Percentiles rank a stretch among this genome's conserved stretches.
Conservation (phyloP, 2,888 invertebrate genomes). For the Papilio elwesi region DNA sequence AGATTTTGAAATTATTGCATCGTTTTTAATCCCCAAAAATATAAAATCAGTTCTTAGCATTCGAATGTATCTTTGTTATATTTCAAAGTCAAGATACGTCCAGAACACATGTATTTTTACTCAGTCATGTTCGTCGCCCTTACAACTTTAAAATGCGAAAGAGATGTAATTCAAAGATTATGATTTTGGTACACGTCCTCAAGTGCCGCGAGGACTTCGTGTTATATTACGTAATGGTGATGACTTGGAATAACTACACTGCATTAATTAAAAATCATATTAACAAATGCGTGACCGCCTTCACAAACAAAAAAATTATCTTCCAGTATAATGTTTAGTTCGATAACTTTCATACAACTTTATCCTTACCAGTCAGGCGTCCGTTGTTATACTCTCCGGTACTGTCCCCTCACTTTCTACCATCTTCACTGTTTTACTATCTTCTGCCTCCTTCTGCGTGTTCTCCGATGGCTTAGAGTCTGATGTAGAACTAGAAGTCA, state of each 20-base stretch:
- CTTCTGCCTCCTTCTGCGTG: slow-evolving; percentile 52
- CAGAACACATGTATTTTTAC: too few species aligned
- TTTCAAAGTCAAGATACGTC: too few species aligned
- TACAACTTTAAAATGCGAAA: too few species aligned
- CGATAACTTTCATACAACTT: slow-evolving; percentile 59
- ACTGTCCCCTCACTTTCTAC: slow-evolving; percentile 52
- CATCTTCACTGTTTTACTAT: slow-evolving; percentile 49
- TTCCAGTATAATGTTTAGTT: slow-evolving; percentile 59
- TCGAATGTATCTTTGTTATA: too few species aligned
- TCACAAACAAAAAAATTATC: slow-evolving; percentile 48
- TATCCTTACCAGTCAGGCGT: slow-evolving; percentile 73
- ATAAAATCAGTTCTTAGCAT: too few species aligned
- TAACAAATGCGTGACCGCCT: slow-evolving; percentile 42
- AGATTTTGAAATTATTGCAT: too few species aligned
- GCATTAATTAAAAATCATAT: too few species aligned
- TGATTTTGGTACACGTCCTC: too few species aligned
- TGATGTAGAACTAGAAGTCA: slow-evolving; percentile 75
- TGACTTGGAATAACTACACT: too few species aligned
- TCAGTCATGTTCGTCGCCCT: too few species aligned
- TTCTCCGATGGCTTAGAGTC: slow-evolving; percentile 73
- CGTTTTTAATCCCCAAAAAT: too few species aligned
- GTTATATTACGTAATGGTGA: neutral
- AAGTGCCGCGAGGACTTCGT: neutral
- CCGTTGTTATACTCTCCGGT: slow-evolving; percentile 52
- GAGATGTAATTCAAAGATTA: too few species aligned